Percentiles rank a stretch among this genome's conserved stretches.
Evolutionary conservation across 2,888 invertebrate species (phyloP).

Genomic region (Drosophila emarginata): DNA sequence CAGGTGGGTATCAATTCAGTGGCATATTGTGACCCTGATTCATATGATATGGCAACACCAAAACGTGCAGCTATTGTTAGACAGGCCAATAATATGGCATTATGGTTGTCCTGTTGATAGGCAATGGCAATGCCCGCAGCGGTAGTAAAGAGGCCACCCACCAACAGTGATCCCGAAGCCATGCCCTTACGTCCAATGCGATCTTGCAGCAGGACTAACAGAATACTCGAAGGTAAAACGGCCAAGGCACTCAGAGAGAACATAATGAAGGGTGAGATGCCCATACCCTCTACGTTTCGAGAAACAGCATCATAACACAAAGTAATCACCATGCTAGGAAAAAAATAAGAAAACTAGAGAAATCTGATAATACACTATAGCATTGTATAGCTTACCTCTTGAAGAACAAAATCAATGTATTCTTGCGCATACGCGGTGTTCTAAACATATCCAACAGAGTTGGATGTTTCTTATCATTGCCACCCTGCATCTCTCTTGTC

Average conservation of each 20-base stretch:
- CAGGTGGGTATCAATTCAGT: slow-evolving; percentile 86
- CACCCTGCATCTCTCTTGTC: slow-evolving; percentile 77
- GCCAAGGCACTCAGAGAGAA: slow-evolving; percentile 84
- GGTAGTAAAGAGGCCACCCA: slow-evolving; percentile 84
- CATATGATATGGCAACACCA: slow-evolving; percentile 85
- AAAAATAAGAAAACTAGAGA: not conserved
- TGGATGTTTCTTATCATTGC: slow-evolving; percentile 78
- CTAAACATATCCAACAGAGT: slow-evolving; percentile 83
- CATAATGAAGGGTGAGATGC: slow-evolving; percentile 84
- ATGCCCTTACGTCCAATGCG: slow-evolving; percentile 84
- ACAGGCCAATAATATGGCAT: slow-evolving; percentile 82
- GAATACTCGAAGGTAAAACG: slow-evolving; percentile 84
- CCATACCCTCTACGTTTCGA: slow-evolving; percentile 84
- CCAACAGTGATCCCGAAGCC: slow-evolving; percentile 84
- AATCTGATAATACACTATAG: not conserved
- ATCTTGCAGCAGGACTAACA: slow-evolving; percentile 81
- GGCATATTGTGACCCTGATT: slow-evolving; percentile 86
- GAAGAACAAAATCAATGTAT: slow-evolving; percentile 84
- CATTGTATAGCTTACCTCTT: slow-evolving; percentile 84
- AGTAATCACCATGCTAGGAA: slow-evolving; percentile 85
- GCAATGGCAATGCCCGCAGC: slow-evolving; percentile 83
- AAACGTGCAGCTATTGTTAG: slow-evolving; percentile 84
- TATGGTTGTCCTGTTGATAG: slow-evolving; percentile 81
- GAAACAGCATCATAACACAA: slow-evolving; percentile 86
- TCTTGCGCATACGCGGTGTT: slow-evolving; percentile 84